A percentile compares a stretch with the other conserved stretches of the same genome.
Evolutionary conservation across 2,888 invertebrate species (phyloP).

Genomic region (Uropetala carovei): DNA sequence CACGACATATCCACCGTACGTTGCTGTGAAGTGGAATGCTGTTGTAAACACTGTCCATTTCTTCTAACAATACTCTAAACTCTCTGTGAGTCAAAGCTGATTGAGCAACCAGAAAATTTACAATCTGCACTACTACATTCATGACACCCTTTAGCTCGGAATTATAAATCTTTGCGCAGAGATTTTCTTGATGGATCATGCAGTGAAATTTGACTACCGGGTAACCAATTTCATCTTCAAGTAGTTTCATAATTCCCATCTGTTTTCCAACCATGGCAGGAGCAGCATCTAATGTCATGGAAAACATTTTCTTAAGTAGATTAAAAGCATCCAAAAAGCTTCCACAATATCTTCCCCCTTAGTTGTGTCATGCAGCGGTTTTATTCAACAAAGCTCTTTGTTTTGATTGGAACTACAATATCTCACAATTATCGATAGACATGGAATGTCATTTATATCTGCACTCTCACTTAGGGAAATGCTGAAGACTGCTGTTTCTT

Average conservation of each 20-base stretch:
- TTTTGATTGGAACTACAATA: neutral
- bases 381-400: neutral
- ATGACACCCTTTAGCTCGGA: neutral
- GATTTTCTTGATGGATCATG: conserved; percentile 68
- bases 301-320: neutral
- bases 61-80: conserved; percentile 68
- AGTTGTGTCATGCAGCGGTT: neutral
- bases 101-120: conserved; percentile 68
- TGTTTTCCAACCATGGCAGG: neutral
- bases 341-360: neutral
- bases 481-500: neutral
- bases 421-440: neutral
- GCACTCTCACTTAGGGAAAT: neutral
- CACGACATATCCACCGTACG: too few species aligned
- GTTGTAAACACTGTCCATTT: conserved; percentile 68
- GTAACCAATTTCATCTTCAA: neutral
- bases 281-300: neutral
- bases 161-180: conserved; percentile 68
- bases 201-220: conserved; percentile 10
- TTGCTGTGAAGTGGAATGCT: conserved; percentile 69
- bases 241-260: neutral
- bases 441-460: neutral
- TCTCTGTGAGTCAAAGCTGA: conserved; percentile 68
- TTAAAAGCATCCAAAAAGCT: too few species aligned
- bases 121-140: conserved; percentile 64